A percentile compares a stretch with the other conserved stretches of the same genome.
phyloP scores from a whole-genome alignment of 2,113 vertebrate genomes.

The Hippocampus mohnikei region DNA sequence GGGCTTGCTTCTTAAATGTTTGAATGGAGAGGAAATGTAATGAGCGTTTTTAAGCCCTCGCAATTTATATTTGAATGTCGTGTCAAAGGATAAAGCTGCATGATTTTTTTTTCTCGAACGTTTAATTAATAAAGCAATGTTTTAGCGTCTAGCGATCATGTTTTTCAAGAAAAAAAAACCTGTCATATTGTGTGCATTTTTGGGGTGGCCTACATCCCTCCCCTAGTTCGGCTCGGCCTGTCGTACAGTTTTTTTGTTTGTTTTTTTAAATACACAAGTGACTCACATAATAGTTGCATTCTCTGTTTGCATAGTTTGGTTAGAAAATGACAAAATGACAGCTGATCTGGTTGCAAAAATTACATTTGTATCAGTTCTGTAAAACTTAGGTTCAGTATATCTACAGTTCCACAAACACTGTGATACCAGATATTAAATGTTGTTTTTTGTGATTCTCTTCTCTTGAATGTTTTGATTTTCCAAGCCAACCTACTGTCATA shows the following conservation, averaged over 20 bases:
- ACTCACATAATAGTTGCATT: conserved; percentile 23
- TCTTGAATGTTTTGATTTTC: conserved; percentile 16
- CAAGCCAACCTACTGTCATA: not conserved
- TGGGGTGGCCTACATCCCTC: conserved; percentile 13
- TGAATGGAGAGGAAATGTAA: not conserved
- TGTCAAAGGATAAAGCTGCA: conserved; percentile 57
- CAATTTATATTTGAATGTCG: conserved; percentile 47
- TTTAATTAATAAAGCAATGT: conserved; percentile 49
- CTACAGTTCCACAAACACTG: conserved; percentile 86
- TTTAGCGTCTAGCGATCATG: conserved; percentile 32
- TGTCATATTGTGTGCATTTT: conserved; percentile 21
- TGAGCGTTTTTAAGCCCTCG: not conserved
- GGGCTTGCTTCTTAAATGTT: conserved; percentile 16
- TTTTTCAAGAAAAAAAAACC: conserved; percentile 4
- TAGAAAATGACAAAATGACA: conserved; percentile 6
- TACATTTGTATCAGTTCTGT: conserved; percentile 70
- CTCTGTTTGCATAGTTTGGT: conserved; percentile 31
- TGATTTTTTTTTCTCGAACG: conserved; percentile 48
- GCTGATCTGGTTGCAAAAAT: not conserved
- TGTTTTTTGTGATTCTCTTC: conserved; percentile 49
- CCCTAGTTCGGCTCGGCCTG: not conserved
- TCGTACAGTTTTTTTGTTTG: not conserved
- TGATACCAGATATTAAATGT: conserved; percentile 78
- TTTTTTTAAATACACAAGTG: not conserved
- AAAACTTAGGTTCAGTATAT: conserved; percentile 64